Base-by-base conservation (phyloP, 2,797 vertebrate genomes). In the Microchirus variegatus region DNA sequence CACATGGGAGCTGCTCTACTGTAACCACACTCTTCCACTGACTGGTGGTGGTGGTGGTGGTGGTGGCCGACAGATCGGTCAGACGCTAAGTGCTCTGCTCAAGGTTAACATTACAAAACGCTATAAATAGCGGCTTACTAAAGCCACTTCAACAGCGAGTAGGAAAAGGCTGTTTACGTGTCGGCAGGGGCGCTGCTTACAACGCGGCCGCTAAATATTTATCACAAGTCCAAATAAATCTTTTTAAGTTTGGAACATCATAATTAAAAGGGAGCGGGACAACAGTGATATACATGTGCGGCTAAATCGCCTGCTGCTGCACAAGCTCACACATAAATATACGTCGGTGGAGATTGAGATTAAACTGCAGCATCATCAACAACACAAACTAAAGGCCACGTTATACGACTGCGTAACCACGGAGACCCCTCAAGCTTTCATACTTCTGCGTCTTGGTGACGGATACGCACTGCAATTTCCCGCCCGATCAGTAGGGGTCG, bases 21-120 rank as follows among this genome's bases (percentile, higher is more conserved):
- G 73, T 70, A 70, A 78, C 70, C 73, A 41, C 53, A 53, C 59
- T 53, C 63, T 71, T 53, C 51, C 49, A 16, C 59, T 41, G n/a
- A 3, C 1, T 22, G 22, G 22, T 22, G 22, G 22, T 22, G 22
- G 22, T 22, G 22, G 22, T 22, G 22, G 22, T 22, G 22, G 22
- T 22, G 22, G 22, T 22, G 56, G 66, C 57, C 57, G 64, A 58
- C 40, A 40, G 31, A 64, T 63, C 56, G 48, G 59, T 47, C 42
- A 3, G 18, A 51, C 49, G 61, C 54, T 59, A 70, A 58, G 37
- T 41, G 37, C 58, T 60, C 46, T 35, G 61, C 53, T 69, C 68
- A 75, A 70, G 63, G 66, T 68, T 53, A 59, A 46, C 45, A 14
- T 8, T 17, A 22, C 16, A 36, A 36, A 61, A 36, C 6, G 7